Evolutionary conservation across 2,113 vertebrate genomes (phyloP).

Genomic region (Sapajus apella): DNA sequence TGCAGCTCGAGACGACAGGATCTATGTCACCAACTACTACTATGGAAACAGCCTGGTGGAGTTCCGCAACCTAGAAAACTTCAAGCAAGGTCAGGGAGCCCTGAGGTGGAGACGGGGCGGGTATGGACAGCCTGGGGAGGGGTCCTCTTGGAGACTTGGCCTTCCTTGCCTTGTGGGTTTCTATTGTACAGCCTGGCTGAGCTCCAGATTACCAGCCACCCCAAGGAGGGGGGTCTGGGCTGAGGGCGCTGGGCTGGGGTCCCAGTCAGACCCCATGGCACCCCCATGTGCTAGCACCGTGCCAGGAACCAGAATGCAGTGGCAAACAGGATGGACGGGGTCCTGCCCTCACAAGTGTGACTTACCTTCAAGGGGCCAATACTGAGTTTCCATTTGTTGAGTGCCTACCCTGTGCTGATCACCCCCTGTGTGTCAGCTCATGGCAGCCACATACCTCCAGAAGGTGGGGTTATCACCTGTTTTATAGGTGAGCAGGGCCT

Average conservation of each 20-base stretch:
- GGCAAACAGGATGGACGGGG: neutral
- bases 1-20: constrained; percentile 90
- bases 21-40: constrained; percentile 98
- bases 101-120: neutral
- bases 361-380: neutral
- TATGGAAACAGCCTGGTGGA: constrained; percentile 97
- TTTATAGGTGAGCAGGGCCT: neutral
- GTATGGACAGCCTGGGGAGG: neutral
- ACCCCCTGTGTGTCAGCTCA: neutral
- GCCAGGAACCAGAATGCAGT: neutral
- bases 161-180: neutral
- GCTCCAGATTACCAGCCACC: neutral
- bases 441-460: neutral
- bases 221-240: neutral
- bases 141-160: neutral
- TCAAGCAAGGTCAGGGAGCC: constrained; percentile 92
- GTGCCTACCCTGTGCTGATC: neutral
- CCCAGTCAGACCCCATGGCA: neutral
- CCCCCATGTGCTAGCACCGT: neutral
- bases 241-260: neutral
- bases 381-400: neutral
- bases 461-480: neutral
- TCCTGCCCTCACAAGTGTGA: neutral
- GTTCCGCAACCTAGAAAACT: constrained; percentile 96
- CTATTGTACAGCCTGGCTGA: neutral